Evolutionary conservation across 2,113 vertebrate genomes (phyloP).

Genomic region (Eublepharis macularius): DNA sequence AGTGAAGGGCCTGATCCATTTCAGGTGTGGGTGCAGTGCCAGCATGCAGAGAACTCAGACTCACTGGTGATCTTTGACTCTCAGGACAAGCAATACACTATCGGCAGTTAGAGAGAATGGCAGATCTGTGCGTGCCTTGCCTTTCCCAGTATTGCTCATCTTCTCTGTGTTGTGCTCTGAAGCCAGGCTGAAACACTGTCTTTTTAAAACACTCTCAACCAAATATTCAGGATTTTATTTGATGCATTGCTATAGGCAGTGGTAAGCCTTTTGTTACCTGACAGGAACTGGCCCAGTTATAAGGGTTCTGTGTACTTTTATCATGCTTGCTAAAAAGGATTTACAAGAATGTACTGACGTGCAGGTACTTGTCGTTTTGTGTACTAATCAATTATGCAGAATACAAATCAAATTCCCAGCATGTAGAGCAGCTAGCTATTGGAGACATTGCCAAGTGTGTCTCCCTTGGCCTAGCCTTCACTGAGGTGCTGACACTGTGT

Average conservation of each 20-base stretch:
- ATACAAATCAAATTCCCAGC: slow-evolving; percentile 22
- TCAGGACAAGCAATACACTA: too few relatives aligned
- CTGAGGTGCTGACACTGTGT: too few relatives aligned
- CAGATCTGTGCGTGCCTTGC: too few relatives aligned
- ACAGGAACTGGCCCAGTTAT: neutral
- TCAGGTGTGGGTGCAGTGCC: too few relatives aligned
- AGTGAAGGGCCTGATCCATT: too few relatives aligned
- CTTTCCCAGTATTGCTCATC: neutral
- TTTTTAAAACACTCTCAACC: neutral
- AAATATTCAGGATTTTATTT: neutral
- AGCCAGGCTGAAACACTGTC: neutral
- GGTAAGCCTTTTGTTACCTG: neutral
- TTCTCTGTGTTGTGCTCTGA: neutral
- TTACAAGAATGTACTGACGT: neutral
- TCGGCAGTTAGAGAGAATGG: too few relatives aligned
- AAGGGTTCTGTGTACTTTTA: neutral
- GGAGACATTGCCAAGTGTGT: neutral
- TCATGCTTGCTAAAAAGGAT: neutral
- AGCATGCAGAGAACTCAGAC: too few relatives aligned
- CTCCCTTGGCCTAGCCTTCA: neutral
- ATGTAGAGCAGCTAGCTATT: neutral
- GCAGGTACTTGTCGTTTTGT: neutral
- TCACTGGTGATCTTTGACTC: too few relatives aligned
- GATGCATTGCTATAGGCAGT: neutral
- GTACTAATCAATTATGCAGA: neutral